A percentile compares a stretch with the other conserved stretches of the same genome.
These are phyloP conservation scores for Thaumetopoea pityocampa DNA, from an alignment of 1,140 invertebrate genomes.

Conservation along the genomic window DNA sequence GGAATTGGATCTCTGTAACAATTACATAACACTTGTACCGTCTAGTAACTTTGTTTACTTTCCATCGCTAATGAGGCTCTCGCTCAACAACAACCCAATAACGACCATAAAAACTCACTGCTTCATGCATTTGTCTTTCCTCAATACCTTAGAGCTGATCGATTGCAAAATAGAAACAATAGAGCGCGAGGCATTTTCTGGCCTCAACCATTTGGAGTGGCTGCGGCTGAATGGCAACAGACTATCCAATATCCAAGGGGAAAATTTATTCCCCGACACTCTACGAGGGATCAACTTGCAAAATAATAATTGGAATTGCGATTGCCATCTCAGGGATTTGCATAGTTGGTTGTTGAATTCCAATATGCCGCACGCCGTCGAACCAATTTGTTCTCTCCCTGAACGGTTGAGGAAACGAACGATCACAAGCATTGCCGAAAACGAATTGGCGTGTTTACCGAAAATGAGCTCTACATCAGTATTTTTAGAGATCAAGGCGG, in stretches of 20 bases:
- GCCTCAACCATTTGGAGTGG: conserved; percentile 88
- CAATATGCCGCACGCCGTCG: conserved; percentile 83
- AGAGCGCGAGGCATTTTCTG: conserved; percentile 88
- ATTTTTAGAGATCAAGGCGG: conserved; percentile 85
- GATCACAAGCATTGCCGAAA: conserved; percentile 82
- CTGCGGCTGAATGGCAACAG: conserved; percentile 89
- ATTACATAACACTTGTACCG: conserved; percentile 86
- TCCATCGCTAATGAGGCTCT: conserved; percentile 87
- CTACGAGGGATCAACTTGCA: conserved; percentile 88
- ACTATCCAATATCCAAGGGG: conserved; percentile 82
- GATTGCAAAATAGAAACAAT: conserved; percentile 86
- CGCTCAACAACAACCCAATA: conserved; percentile 89
- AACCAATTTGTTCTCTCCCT: conserved; percentile 86
- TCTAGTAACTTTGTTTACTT: conserved; percentile 86
- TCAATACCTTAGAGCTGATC: conserved; percentile 89
- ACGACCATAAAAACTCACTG: conserved; percentile 81
- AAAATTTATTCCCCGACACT: conserved; percentile 82
- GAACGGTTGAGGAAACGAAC: conserved; percentile 79
- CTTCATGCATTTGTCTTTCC: conserved; percentile 84
- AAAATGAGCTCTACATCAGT: conserved; percentile 83
- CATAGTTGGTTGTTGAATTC: conserved; percentile 86
- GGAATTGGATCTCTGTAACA: conserved; percentile 91
- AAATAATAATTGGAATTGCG: conserved; percentile 92
- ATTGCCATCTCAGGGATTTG: conserved; percentile 86
- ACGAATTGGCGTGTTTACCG: conserved; percentile 89